Conservation (phyloP, 1,140 invertebrate genomes). For the Leptestheria dahalacensis region DNA sequence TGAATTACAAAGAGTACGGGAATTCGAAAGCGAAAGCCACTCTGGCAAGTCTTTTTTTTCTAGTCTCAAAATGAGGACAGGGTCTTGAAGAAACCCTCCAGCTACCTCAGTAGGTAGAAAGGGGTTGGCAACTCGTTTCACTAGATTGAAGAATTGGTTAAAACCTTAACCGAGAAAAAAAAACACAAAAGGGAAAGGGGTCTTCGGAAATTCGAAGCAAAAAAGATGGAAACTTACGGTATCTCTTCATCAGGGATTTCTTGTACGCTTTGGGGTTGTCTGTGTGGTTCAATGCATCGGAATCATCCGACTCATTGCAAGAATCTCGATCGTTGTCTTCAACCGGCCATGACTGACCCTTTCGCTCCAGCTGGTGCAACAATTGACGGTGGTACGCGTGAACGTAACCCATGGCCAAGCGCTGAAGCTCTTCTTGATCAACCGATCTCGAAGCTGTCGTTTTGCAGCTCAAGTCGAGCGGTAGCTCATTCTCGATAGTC, state of each 20-base stretch:
- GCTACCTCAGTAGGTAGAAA: too few relatives aligned
- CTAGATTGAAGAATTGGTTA: too few relatives aligned
- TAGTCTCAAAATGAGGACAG: too few relatives aligned
- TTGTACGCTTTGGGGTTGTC: slow-evolving; percentile 62
- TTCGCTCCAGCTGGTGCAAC: slow-evolving; percentile 1
- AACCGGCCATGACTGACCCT: neutral
- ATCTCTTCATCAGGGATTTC: slow-evolving; percentile 73
- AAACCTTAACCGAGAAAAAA: too few relatives aligned
- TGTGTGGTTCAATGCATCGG: slow-evolving; percentile 44
- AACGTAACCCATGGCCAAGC: neutral
- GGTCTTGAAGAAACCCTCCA: too few relatives aligned
- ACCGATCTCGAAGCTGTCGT: neutral
- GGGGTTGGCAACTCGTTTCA: too few relatives aligned
- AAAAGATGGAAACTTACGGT: slow-evolving; percentile 51
- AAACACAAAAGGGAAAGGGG: too few relatives aligned
- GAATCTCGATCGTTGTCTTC: too few relatives aligned
- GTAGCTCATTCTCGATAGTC: slow-evolving; percentile 7
- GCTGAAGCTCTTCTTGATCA: neutral
- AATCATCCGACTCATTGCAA: slow-evolving; percentile 33
- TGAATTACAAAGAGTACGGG: too few relatives aligned
- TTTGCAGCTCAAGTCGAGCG: slow-evolving; percentile 16
- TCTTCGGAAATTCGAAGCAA: too few relatives aligned
- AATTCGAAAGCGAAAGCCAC: too few relatives aligned
- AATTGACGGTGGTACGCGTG: neutral
- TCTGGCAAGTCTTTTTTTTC: too few relatives aligned